Conservation (phyloP, 2,113 vertebrate genomes). For the Xyliphius kryptos region DNA sequence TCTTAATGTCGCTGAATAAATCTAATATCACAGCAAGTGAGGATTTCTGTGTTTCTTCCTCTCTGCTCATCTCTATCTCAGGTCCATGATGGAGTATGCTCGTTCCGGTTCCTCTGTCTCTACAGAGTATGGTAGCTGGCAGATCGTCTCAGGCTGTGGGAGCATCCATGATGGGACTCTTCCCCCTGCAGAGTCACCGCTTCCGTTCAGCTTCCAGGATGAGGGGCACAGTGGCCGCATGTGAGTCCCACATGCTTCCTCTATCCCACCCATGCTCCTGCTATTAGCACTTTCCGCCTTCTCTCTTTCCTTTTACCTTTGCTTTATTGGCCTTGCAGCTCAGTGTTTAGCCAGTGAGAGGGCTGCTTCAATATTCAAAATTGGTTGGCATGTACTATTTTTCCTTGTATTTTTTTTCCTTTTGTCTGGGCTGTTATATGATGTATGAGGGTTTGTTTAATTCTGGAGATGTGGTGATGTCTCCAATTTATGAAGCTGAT, state of each 20-base stretch:
- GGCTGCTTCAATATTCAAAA: slow-evolving; percentile 11
- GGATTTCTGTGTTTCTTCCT: slow-evolving; percentile 22
- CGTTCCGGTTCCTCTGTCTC: slow-evolving; percentile 92
- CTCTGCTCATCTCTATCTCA: slow-evolving; percentile 49
- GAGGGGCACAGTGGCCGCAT: slow-evolving; percentile 82
- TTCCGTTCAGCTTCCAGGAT: slow-evolving; percentile 91
- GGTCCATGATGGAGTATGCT: slow-evolving; percentile 78
- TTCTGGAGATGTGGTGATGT: not conserved
- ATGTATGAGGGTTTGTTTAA: not conserved
- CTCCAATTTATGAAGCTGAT: not conserved
- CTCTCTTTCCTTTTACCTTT: slow-evolving; percentile 1
- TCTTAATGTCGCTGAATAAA: not conserved
- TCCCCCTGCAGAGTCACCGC: slow-evolving; percentile 76
- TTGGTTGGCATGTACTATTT: not conserved
- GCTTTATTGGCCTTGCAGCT: slow-evolving; percentile 1
- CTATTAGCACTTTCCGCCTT: not conserved
- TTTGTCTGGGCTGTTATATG: too few relatives aligned
- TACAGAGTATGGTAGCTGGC: slow-evolving; percentile 98
- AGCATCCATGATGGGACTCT: slow-evolving; percentile 88
- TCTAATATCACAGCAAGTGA: slow-evolving; percentile 27
- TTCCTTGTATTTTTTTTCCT: not conserved
- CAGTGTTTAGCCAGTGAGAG: slow-evolving; percentile 27
- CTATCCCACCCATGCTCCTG: slow-evolving; percentile 4
- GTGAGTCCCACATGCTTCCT: slow-evolving; percentile 67
- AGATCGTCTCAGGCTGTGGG: slow-evolving; percentile 95